Evolutionary conservation across 2,113 vertebrate species (phyloP), one percentile per base, ranked within the genome.

Genomic region (Sylvicapra grimmia): DNA sequence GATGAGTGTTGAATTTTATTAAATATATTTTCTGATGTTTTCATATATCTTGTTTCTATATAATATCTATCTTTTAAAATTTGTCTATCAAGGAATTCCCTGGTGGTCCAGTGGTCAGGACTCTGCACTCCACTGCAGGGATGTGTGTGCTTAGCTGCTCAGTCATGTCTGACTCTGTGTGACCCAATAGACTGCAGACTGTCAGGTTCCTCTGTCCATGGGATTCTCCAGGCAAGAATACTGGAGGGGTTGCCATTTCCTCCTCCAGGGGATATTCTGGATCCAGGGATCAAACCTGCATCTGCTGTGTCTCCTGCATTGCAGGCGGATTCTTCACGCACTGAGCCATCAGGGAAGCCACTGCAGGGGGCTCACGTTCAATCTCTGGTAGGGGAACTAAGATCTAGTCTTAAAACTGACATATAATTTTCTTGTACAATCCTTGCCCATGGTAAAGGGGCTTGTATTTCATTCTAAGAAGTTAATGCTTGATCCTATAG

Each of bases 1-100:
- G 83, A 79, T 85, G 6, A 49, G 14, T 61, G 56, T 86, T 87
- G 8, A 91, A 97, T 92, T 93, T 86, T 90, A 93, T 87, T 95
- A 7, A 97, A 72, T 53, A 82, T 59, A 7, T 51, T 90, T 90
- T 87, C 83, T 88, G 47, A 75, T 75, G 90, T 90, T 49, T 51
- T 80, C 75, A 59, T 58, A 47, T 58, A 7, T 47, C 33, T 87
- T 63, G 40, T 77, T 54, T 61, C 11, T 53, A 36, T 83, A 72
- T 59, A 44, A n/a, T 63, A 90, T 59, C 44, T 75, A 21, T 51
- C 56, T 8, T 77, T 49, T 40, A 59, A 93, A 93, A 89, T n/a
- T 86, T 84, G 77, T 59, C 61, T 72, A 27, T 68, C 44, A 77
- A 44, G 72, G 72, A 77, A 44, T 44, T 77, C 36, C 72, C 72